Evolutionary conservation across 2,888 invertebrate species (phyloP).

Genomic region (Villa cingulata): DNA sequence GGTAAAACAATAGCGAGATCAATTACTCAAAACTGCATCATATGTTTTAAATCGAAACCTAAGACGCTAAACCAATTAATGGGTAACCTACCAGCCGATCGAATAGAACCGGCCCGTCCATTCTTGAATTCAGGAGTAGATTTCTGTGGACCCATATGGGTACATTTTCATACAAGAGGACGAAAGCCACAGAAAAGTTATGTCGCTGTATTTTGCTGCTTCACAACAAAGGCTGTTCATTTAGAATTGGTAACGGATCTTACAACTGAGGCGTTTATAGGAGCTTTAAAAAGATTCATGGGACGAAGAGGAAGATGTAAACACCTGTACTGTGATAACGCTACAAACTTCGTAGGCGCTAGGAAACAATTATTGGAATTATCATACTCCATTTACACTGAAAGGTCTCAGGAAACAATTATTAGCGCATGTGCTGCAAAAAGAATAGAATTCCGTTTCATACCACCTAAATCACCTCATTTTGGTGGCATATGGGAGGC

Average conservation of each 20-base stretch:
- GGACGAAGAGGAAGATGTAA: no score
- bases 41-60: conserved; percentile 11
- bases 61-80: conserved; percentile 15
- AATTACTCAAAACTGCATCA: conserved; percentile 12
- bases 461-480: neutral
- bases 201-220: conserved; percentile 12
- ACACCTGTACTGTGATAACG: no score
- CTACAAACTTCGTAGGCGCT: conserved; percentile 8
- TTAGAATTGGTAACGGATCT: no score
- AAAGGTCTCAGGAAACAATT: neutral
- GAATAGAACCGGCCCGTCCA: conserved; percentile 8
- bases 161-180: conserved; percentile 3
- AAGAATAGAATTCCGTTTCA: neutral
- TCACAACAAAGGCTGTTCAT: no score
- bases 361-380: neutral
- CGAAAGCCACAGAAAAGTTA: conserved; percentile 9
- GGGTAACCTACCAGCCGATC: conserved; percentile 17
- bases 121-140: conserved; percentile 10
- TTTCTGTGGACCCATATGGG: conserved; percentile 8
- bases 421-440: neutral
- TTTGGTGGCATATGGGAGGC: no score
- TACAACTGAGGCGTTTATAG: no score
- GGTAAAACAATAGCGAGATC: conserved; percentile 11
- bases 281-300: no score
- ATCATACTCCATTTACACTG: neutral